These are phyloP conservation scores for Phenganax marumi DNA, from an alignment of 92 coral and sea anemone species.

Conservation along the genomic window DNA sequence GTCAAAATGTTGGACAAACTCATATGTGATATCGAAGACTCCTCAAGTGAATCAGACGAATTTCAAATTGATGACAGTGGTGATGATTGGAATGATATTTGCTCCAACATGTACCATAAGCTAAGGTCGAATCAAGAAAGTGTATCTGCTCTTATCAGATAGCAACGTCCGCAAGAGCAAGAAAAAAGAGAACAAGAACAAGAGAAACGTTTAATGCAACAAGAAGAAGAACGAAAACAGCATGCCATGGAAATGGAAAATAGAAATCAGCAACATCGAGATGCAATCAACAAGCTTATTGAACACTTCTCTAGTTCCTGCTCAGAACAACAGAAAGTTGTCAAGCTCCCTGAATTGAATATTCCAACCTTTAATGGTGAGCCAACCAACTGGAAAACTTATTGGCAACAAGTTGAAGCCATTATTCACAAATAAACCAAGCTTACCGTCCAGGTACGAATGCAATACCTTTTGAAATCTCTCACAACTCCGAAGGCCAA, in stretches of 20 bases:
- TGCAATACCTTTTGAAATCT: constrained; percentile 59
- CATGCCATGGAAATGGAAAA: constrained; percentile 9
- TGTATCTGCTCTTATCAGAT: neutral
- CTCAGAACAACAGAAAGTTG: neutral
- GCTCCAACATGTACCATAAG: neutral
- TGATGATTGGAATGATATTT: neutral
- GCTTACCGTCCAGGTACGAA: constrained; percentile 41
- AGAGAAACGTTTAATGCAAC: constrained; percentile 13
- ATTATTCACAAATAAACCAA: constrained; percentile 55
- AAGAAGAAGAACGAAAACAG: constrained; percentile 20
- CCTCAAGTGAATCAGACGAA: neutral
- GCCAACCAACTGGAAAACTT: constrained; percentile 56
- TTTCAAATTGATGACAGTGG: neutral
- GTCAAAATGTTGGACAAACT: neutral
- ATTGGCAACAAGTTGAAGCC: constrained; percentile 64
- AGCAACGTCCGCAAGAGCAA: neutral
- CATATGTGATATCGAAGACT: neutral
- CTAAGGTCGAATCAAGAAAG: neutral
- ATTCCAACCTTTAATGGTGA: constrained; percentile 58
- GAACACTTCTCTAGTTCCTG: constrained; percentile 18
- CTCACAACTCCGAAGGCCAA: constrained; percentile 47
- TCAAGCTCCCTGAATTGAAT: constrained; percentile 43
- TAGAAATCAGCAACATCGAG: constrained; percentile 32
- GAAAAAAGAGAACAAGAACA: constrained; percentile 19
- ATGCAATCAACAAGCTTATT: constrained; percentile 15